Conservation (phyloP, 2,113 vertebrate genomes). For the Tragulus kanchil region DNA sequence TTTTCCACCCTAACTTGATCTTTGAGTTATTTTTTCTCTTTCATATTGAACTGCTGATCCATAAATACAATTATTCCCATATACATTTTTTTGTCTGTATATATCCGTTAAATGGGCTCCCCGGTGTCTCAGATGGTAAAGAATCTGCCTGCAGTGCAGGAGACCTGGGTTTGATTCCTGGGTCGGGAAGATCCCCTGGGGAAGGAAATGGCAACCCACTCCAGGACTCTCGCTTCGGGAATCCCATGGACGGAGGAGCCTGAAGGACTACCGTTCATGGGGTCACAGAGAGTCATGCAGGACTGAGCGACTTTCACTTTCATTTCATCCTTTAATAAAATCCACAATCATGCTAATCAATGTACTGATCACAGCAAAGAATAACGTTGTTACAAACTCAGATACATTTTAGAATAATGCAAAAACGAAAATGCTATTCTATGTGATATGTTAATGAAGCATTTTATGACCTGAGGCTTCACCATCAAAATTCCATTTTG, state of each 20-base stretch:
- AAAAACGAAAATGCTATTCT: constrained; percentile 70
- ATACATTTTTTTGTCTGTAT: neutral
- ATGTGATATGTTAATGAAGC: constrained; percentile 76
- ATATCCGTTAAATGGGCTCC: neutral
- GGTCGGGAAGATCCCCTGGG: no score
- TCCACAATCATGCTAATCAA: constrained; percentile 75
- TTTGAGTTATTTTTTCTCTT: constrained; percentile 16
- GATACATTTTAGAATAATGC: constrained; percentile 69
- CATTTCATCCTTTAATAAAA: neutral
- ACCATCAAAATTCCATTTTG: constrained; percentile 75
- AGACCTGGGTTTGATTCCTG: no score
- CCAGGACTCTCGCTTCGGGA: no score
- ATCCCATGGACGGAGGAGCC: no score
- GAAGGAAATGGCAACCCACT: no score
- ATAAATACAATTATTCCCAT: neutral
- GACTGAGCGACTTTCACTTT: no score
- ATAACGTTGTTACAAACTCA: constrained; percentile 67
- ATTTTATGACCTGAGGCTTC: constrained; percentile 76
- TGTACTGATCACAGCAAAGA: constrained; percentile 64
- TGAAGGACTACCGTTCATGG: no score
- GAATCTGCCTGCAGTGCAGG: no score
- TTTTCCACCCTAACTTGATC: neutral
- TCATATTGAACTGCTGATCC: neutral
- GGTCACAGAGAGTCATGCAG: no score
- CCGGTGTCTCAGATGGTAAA: no score